phyloP scores from a whole-genome alignment of 2,113 vertebrate species.

The Dinomys branickii region DNA sequence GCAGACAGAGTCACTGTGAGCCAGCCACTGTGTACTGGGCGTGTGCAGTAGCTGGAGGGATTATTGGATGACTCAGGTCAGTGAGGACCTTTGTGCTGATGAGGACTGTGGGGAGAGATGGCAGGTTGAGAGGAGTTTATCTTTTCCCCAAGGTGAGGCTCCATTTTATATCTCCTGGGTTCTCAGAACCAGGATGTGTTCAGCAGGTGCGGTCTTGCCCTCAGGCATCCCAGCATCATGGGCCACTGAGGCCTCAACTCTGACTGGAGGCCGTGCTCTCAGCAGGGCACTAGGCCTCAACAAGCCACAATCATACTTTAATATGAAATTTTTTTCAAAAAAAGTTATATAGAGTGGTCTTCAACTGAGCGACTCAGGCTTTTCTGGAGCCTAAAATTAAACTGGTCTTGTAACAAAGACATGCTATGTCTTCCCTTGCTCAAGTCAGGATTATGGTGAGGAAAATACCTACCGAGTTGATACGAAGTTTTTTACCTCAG shows the following conservation, averaged over 20 bases:
- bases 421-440: background rate
- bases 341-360: background rate
- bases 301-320: background rate
- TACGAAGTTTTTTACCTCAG: conserved; percentile 24
- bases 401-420: background rate
- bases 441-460: background rate
- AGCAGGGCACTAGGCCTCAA: background rate
- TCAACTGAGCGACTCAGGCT: background rate
- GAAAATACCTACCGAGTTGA: background rate
- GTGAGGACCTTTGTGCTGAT: background rate
- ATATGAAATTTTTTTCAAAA: background rate
- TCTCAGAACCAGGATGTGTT: background rate
- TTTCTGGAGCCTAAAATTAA: conserved; percentile 50
- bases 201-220: background rate
- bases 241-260: background rate
- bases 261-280: background rate
- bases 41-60: background rate
- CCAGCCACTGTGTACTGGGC: background rate
- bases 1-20: background rate
- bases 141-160: background rate
- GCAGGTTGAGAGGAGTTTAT: background rate
- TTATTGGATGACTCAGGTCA: background rate
- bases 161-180: background rate
- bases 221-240: background rate
- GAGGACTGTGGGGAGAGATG: background rate